Percentiles rank a stretch among this genome's conserved stretches.
phyloP scores from a whole-genome alignment of 37 sponge, comb jelly and placozoan species.

The Oscarella lobularis region DNA sequence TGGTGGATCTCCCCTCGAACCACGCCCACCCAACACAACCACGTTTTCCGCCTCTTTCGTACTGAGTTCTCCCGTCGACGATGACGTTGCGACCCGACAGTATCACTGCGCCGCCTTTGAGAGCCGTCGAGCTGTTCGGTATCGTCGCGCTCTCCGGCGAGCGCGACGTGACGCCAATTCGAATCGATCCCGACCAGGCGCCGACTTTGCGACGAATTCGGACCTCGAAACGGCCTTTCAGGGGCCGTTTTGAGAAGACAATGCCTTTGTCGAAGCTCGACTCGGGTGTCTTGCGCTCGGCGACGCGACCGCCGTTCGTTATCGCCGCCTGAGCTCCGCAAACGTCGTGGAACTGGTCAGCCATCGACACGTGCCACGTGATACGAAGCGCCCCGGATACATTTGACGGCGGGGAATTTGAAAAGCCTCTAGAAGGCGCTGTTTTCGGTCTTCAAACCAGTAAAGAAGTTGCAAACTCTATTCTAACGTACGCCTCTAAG shows the following conservation, averaged over 20 bases:
- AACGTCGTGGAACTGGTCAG: slow-evolving; percentile 5
- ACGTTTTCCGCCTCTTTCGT: too few relatives aligned
- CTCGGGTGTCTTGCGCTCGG: not conserved
- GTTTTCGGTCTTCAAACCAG: too few relatives aligned
- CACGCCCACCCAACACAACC: too few relatives aligned
- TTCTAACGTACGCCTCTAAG: too few relatives aligned
- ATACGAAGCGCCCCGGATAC: too few relatives aligned
- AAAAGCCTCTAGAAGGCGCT: too few relatives aligned
- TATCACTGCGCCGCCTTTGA: not conserved
- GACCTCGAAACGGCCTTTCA: slow-evolving; percentile 12
- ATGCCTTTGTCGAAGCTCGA: slow-evolving; percentile 14
- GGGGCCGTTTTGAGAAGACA: slow-evolving; percentile 10
- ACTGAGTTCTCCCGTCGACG: not conserved
- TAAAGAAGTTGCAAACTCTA: too few relatives aligned
- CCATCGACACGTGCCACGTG: too few relatives aligned
- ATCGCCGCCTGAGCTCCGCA: slow-evolving; percentile 9
- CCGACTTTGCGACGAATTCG: slow-evolving; percentile 6
- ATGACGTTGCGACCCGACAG: slow-evolving; percentile 3
- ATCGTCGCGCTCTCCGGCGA: slow-evolving; percentile 7
- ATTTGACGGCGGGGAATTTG: too few relatives aligned
- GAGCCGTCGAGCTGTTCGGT: not conserved
- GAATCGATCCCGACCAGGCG: slow-evolving; percentile 19
- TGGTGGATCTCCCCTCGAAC: too few relatives aligned
- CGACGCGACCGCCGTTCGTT: slow-evolving; percentile 5
- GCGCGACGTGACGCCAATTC: slow-evolving; percentile 4